phyloP scores from a whole-genome alignment of 35 echinoderm and acorn worm genomes.

The Diadema setosum region DNA sequence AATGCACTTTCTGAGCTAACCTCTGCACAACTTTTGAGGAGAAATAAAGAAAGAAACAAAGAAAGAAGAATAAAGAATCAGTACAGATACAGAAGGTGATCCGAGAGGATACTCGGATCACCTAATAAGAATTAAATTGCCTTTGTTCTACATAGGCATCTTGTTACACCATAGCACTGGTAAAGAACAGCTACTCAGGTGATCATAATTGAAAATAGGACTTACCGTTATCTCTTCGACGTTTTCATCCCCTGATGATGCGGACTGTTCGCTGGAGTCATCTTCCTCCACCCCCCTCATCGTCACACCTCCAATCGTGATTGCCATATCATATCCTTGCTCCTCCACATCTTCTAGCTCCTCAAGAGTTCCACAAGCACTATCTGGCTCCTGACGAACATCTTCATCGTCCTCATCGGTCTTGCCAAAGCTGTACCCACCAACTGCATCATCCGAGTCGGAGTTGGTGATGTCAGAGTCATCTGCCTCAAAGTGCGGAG shows the following conservation, averaged over 20 bases:
- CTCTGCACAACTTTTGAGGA: too few species aligned
- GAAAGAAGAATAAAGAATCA: too few species aligned
- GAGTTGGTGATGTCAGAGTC: slow-evolving; percentile 12
- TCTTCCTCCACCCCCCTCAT: not conserved
- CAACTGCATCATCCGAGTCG: slow-evolving; percentile 4
- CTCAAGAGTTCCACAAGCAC: slow-evolving; percentile 22
- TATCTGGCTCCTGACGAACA: slow-evolving; percentile 14
- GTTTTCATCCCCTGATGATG: slow-evolving; percentile 1
- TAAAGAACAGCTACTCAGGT: too few species aligned
- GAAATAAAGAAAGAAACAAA: too few species aligned
- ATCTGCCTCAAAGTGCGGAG: not conserved
- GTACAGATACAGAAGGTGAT: too few species aligned
- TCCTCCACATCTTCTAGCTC: slow-evolving; percentile 7
- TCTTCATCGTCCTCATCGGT: slow-evolving; percentile 5
- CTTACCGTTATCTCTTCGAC: not conserved
- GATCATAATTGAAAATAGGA: not conserved
- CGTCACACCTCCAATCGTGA: not conserved
- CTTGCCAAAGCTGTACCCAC: not conserved
- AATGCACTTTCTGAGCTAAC: too few species aligned
- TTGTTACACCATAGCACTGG: too few species aligned
- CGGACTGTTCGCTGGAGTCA: not conserved
- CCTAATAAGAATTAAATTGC: too few species aligned
- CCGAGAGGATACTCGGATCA: too few species aligned
- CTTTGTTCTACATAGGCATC: too few species aligned
- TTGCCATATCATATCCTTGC: not conserved